Evolutionary conservation across 1,140 invertebrate species (phyloP).

Genomic region (Drosophila ohnishii): DNA sequence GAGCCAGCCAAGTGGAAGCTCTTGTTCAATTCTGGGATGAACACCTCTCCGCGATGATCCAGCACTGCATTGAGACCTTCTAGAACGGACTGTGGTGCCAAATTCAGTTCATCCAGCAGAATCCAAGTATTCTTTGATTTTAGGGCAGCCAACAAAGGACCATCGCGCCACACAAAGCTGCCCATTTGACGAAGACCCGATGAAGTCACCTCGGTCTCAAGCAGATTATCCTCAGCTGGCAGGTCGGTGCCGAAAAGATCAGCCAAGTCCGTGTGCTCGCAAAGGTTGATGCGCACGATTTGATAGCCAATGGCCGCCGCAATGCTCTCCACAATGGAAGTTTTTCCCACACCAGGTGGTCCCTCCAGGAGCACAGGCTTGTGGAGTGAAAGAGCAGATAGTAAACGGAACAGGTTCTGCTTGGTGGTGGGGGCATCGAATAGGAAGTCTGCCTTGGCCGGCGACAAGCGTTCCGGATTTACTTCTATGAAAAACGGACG

Average conservation of each 20-base stretch:
- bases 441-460: constrained; percentile 85
- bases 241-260: constrained; percentile 99
- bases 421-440: constrained; percentile 93
- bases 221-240: constrained; percentile 91
- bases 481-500: constrained; percentile 88
- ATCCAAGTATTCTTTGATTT: constrained; percentile 96
- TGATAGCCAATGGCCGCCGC: constrained; percentile 92
- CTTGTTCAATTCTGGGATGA: constrained; percentile 95
- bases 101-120: constrained; percentile 98
- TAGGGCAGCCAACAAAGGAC: constrained; percentile 95
- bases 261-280: constrained; percentile 98
- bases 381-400: constrained; percentile 93
- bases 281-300: constrained; percentile 97
- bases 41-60: constrained; percentile 98
- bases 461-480: constrained; percentile 53
- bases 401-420: constrained; percentile 91
- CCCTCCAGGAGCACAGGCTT: constrained; percentile 98
- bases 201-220: constrained; percentile 21
- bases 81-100: constrained; percentile 98
- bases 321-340: constrained; percentile 95
- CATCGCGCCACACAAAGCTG: constrained; percentile 97
- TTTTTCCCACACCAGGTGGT: constrained; percentile 98
- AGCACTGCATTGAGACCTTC: constrained; percentile 99
- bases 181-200: constrained; percentile 85
- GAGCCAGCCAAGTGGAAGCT: constrained; percentile 90